Conservation (phyloP, 2,888 invertebrate species). For the Entomobrya multifasciata region DNA sequence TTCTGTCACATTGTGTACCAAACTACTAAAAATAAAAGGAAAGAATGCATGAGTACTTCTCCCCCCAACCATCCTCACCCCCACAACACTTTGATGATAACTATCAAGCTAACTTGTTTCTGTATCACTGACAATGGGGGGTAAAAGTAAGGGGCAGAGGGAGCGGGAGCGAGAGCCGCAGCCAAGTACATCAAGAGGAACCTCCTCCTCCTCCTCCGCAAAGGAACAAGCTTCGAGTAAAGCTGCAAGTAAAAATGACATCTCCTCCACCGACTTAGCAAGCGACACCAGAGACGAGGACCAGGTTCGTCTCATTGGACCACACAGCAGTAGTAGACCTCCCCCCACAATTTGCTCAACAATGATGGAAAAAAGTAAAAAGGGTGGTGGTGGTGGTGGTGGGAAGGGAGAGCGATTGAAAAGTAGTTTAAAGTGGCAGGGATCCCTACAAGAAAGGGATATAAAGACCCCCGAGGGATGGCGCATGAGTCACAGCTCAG, state of each 20-base stretch:
- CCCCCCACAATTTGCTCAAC: conserved; percentile 54
- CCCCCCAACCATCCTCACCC: too few species aligned
- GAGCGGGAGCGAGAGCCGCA: neutral
- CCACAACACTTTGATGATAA: too few species aligned
- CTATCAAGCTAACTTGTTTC: neutral
- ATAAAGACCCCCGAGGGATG: conserved; percentile 74
- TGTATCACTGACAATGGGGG: conserved; percentile 51
- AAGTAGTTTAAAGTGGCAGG: conserved; percentile 67
- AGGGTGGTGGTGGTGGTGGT: neutral
- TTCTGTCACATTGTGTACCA: too few species aligned
- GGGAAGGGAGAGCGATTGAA: conserved; percentile 26
- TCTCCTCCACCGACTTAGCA: conserved; percentile 12
- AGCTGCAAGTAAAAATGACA: neutral
- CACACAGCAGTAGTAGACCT: conserved; percentile 21
- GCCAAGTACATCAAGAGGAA: conserved; percentile 20
- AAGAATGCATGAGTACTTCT: too few species aligned
- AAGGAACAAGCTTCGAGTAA: neutral
- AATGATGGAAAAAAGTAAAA: conserved; percentile 9
- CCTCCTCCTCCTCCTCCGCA: too few species aligned
- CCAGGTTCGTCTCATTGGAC: conserved; percentile 64
- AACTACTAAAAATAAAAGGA: too few species aligned
- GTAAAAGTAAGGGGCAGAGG: conserved; percentile 34
- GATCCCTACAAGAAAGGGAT: conserved; percentile 46
- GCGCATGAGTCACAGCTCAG: conserved; percentile 78
- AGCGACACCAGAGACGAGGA: conserved; percentile 29